These are phyloP conservation scores for Lytechinus variegatus DNA, from an alignment of 35 echinoderm and acorn worm genomes.

Conservation along the genomic window DNA sequence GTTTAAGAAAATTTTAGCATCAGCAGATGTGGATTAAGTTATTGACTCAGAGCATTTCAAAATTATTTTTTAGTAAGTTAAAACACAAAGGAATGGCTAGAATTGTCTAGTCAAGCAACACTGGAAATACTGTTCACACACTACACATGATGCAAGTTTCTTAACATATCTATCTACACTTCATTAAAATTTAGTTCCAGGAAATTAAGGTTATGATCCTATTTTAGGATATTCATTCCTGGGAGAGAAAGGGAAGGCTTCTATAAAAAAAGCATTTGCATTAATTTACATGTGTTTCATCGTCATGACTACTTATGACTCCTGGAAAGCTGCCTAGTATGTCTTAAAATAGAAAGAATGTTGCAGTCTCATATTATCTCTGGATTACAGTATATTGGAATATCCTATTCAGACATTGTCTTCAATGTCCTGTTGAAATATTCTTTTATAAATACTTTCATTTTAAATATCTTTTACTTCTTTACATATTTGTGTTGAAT, in stretches of 20 bases:
- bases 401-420: not conserved
- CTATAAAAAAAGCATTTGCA: conserved; percentile 2
- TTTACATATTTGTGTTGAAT: not conserved
- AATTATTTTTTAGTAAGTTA: too few relatives aligned
- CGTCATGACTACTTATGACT: conserved; percentile 11
- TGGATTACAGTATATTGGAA: not conserved
- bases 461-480: not conserved
- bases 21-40: too few relatives aligned
- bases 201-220: conserved; percentile 36
- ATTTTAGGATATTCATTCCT: conserved; percentile 23
- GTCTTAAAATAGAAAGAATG: conserved; percentile 4
- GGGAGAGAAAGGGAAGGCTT: conserved; percentile 6
- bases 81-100: too few relatives aligned
- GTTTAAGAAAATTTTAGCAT: too few relatives aligned
- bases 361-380: not conserved
- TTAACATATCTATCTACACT: conserved; percentile 21
- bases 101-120: not conserved
- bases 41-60: too few relatives aligned
- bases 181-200: not conserved
- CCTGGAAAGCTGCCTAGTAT: not conserved
- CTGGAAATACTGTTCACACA: not conserved
- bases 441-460: not conserved
- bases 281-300: conserved; percentile 30
- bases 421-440: not conserved
- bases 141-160: not conserved